These are phyloP conservation scores for Anniella stebbinsi DNA, from an alignment of 2,797 vertebrate species.

Conservation along the genomic window DNA sequence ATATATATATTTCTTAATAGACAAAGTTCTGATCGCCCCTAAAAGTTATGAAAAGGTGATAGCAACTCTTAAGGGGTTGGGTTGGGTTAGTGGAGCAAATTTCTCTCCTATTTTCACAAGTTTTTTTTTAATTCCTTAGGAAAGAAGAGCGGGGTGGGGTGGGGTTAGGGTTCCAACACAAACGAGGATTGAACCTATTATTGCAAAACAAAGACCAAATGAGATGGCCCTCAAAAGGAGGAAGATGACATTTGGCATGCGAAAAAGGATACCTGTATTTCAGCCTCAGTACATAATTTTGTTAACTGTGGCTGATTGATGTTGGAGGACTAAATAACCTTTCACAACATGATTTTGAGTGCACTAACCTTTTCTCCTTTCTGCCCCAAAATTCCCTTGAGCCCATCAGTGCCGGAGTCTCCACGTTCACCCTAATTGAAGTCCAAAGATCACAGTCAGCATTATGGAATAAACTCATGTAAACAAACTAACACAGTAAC, in stretches of 20 bases:
- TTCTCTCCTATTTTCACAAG: too few relatives aligned
- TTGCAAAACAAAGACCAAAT: not conserved
- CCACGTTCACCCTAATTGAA: conserved; percentile 85
- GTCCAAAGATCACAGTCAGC: conserved; percentile 14
- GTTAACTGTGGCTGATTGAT: conserved; percentile 30
- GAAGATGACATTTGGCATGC: conserved; percentile 39
- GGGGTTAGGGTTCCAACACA: not conserved
- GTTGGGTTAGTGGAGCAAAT: too few relatives aligned
- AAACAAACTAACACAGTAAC: not conserved
- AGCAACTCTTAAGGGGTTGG: not conserved
- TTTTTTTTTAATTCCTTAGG: not conserved
- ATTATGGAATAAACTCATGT: fast-evolving
- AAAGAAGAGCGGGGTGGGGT: not conserved
- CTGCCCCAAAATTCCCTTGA: conserved; percentile 79
- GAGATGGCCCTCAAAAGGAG: not conserved
- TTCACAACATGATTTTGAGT: not conserved
- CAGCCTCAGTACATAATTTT: conserved; percentile 8
- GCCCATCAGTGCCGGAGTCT: conserved; percentile 78
- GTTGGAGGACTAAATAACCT: conserved; percentile 14
- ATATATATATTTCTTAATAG: not conserved
- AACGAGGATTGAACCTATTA: not conserved
- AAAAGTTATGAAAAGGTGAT: not conserved
- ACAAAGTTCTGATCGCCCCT: not conserved
- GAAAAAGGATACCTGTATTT: conserved; percentile 25
- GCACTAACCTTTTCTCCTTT: conserved; percentile 87